Base-by-base conservation (phyloP, 1,140 invertebrate genomes). In the Liolophura sinensis region DNA sequence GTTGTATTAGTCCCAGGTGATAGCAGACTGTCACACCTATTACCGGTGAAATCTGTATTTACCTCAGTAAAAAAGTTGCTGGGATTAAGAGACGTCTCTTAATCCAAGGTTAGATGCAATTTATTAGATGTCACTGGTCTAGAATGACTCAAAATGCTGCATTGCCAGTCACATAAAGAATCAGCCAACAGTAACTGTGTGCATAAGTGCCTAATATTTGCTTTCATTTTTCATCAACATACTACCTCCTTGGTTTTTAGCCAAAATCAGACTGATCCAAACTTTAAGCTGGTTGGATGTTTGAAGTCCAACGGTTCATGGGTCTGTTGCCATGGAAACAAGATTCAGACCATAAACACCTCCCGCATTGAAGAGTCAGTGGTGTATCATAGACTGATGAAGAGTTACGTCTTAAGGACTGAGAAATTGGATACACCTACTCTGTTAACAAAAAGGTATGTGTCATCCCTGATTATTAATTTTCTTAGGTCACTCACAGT, bases 361-460 rank as follows among this genome's bases (percentile, higher is more conserved):
- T 64, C 69, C 47, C 52, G 74, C 15, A 49, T 72, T 16, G 62
- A 74, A 16, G 74, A 76, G 51, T 68, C 67, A n/a, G 24, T 76
- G 20, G 48, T 73, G 14, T 76, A 61, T 51, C 70, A 68, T 20
- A 65, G 64, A 20, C 62, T 76, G 31, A 61, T 74, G 60, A 52
- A 59, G n/a, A 60, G 71, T 50, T 69, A 73, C 60, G 47, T 64
- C 15, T 18, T 76, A 22, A 47, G 60, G 12, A 61, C 60, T 12
- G 60, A 68, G 55, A 46, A 64, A 46, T 24, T 74, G 60, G 67
- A 72, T 31, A 51, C 55, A 24, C 66, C 72, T 15, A 48, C 73
- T 20, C 15, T 15, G 12, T 47, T 75, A 6, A 66, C 55, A 22
- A 51, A 61, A 51, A 64, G 62, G 71, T 72, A 68, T n/a, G 47